A percentile compares a stretch with the other conserved stretches of the same genome.
phyloP scores from a whole-genome alignment of 2,113 vertebrate species.

The Antechinus flavipes region DNA sequence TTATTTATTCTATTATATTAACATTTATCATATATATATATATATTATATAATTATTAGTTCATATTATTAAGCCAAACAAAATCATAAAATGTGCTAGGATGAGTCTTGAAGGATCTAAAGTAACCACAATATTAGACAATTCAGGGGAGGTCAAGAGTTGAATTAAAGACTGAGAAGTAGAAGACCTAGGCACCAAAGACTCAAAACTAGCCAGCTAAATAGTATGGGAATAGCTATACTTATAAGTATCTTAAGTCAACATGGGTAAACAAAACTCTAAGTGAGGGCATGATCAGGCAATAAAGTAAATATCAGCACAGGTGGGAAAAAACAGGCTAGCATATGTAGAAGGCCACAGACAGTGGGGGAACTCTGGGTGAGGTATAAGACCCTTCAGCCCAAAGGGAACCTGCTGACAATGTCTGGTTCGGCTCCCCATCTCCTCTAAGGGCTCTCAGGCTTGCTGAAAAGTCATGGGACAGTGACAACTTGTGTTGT shows the following conservation, averaged over 20 bases:
- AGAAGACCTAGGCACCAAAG: not conserved
- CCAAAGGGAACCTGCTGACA: too few relatives aligned
- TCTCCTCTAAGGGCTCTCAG: too few relatives aligned
- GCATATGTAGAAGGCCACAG: not conserved
- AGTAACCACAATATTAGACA: not conserved
- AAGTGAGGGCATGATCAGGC: not conserved
- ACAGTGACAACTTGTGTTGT: too few relatives aligned
- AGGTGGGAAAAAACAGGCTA: not conserved
- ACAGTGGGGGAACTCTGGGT: too few relatives aligned
- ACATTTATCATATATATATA: too few relatives aligned
- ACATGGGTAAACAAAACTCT: not conserved
- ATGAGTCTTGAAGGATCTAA: too few relatives aligned
- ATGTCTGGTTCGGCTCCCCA: too few relatives aligned
- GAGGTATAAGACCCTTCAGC: too few relatives aligned
- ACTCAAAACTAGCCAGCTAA: not conserved
- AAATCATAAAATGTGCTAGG: not conserved
- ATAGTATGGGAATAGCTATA: not conserved
- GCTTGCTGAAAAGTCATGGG: too few relatives aligned
- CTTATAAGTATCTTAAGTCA: not conserved
- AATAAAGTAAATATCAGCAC: not conserved
- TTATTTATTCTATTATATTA: not conserved
- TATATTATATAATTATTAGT: not conserved
- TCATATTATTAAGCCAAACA: not conserved
- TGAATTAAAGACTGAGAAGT: not conserved
- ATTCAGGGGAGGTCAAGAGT: not conserved